phyloP scores from a whole-genome alignment of 2,797 vertebrate genomes.

The Myioborus miniatus region DNA sequence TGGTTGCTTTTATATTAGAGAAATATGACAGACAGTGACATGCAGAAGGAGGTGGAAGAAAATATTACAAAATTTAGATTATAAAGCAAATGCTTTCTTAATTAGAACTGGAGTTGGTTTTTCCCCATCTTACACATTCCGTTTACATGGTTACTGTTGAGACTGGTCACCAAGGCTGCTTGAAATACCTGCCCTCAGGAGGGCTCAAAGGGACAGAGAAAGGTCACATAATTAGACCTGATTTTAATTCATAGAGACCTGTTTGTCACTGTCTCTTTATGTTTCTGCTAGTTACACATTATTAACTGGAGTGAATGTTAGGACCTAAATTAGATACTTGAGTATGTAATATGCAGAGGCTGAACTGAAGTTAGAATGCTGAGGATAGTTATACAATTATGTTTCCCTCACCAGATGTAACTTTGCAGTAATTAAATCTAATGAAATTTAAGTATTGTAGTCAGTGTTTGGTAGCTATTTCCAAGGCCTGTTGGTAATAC shows the following conservation, averaged over 20 bases:
- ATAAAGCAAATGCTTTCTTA: conserved; percentile 21
- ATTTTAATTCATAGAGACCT: conserved; percentile 86
- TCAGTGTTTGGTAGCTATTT: conserved; percentile 62
- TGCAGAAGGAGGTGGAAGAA: conserved; percentile 41
- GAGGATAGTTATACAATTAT: conserved; percentile 59
- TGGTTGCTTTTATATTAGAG: conserved; percentile 39
- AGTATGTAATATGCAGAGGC: conserved; percentile 59
- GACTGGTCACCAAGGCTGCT: conserved; percentile 77
- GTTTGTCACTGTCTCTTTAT: conserved; percentile 74
- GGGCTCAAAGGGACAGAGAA: conserved; percentile 78
- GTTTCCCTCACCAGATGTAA: conserved; percentile 69
- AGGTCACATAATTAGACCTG: conserved; percentile 88
- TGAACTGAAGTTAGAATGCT: conserved; percentile 61
- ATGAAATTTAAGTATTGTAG: conserved; percentile 60
- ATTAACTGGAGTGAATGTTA: conserved; percentile 73
- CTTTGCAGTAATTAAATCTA: conserved; percentile 68
- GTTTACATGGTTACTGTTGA: conserved; percentile 83
- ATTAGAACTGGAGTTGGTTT: background rate
- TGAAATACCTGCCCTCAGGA: conserved; percentile 79
- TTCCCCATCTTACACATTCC: conserved; percentile 77
- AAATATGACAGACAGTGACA: conserved; percentile 43
- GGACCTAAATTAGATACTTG: conserved; percentile 51
- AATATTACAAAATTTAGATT: conserved; percentile 43
- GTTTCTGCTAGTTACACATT: conserved; percentile 69
- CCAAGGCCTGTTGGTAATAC: conserved; percentile 57